Percentiles rank a stretch among this genome's conserved stretches.
Conservation (phyloP, 2,888 invertebrate species). For the Drosophila incognita region DNA sequence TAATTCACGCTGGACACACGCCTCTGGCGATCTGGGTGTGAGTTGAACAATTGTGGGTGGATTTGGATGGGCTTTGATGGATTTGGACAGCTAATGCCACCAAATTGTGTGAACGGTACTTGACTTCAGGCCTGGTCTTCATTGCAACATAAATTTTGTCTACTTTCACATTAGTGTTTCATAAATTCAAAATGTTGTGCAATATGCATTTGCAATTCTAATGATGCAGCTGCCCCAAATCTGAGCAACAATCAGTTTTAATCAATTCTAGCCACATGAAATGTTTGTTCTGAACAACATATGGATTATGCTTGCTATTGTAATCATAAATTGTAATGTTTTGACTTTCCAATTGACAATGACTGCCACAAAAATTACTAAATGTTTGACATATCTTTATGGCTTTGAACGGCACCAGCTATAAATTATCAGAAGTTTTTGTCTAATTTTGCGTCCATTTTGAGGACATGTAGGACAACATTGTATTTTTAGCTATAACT, state of each 20-base stretch:
- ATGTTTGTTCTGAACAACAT: constrained; percentile 24
- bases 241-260: constrained; percentile 23
- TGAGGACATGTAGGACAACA: neutral
- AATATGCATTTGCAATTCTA: constrained; percentile 69
- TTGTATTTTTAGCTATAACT: neutral
- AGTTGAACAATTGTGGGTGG: constrained; percentile 41
- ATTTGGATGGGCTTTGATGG: constrained; percentile 68
- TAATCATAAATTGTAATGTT: constrained; percentile 30
- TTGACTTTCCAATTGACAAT: neutral
- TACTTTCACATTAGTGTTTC: constrained; percentile 39
- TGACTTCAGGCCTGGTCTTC: constrained; percentile 5
- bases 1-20: constrained; percentile 66
- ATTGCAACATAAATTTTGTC: constrained; percentile 48
- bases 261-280: constrained; percentile 7
- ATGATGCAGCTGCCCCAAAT: constrained; percentile 50
- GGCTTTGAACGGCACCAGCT: neutral
- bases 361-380: neutral
- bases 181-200: constrained; percentile 29
- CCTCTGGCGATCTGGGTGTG: constrained; percentile 27
- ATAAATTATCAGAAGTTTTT: neutral
- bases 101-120: constrained; percentile 31
- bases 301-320: constrained; percentile 20
- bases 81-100: constrained; percentile 67
- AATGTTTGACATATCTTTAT: neutral
- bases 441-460: neutral